Evolutionary conservation across 1,140 invertebrate species (phyloP).

Genomic region (Theocolax elegans): DNA sequence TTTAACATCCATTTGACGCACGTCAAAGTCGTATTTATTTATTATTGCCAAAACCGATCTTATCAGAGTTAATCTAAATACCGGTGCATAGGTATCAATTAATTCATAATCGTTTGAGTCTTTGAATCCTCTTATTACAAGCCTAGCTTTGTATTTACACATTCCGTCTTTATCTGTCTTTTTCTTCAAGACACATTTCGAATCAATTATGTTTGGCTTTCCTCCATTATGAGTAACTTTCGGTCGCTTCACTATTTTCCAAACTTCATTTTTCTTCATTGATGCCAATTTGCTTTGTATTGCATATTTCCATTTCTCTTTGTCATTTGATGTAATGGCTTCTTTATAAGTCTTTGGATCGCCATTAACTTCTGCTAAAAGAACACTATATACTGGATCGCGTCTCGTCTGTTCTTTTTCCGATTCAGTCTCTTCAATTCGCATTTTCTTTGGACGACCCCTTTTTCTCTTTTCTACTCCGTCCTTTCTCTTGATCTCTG

Average conservation of each 20-base stretch:
- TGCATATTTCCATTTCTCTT: neutral
- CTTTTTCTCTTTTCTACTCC: no score
- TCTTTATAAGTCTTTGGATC: neutral
- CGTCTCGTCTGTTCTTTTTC: no score
- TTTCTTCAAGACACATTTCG: neutral
- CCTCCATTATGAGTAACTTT: no score
- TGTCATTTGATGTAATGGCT: neutral
- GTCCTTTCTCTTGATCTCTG: no score
- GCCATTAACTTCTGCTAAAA: neutral
- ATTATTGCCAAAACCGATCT: neutral
- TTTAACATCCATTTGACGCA: no score
- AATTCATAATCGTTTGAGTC: slow-evolving; percentile 2
- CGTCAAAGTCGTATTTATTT: slow-evolving; percentile 5
- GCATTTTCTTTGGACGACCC: no score
- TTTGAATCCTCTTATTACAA: slow-evolving; percentile 15
- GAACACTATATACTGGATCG: no score
- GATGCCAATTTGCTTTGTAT: neutral
- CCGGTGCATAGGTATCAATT: neutral
- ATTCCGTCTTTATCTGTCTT: neutral
- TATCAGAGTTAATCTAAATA: neutral
- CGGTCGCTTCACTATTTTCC: neutral
- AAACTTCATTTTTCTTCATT: neutral
- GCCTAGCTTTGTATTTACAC: slow-evolving; percentile 1
- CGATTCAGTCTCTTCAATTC: no score
- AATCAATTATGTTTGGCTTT: neutral